Base-by-base conservation (phyloP, 1,140 invertebrate genomes). In the Micrasema minimum region DNA sequence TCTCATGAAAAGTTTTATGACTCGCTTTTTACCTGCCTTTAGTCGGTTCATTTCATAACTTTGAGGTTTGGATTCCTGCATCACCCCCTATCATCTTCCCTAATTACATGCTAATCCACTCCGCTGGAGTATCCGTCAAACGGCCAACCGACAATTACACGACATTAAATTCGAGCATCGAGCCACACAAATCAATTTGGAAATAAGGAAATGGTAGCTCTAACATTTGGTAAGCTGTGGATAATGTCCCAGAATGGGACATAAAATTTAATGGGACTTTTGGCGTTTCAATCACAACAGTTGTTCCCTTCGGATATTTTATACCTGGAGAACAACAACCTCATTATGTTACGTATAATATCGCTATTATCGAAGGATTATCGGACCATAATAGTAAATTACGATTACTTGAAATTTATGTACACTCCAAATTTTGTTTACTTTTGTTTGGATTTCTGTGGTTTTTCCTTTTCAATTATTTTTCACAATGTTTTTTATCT, bases 141-240 rank as follows among this genome's bases (percentile, higher is more conserved):
- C 35, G 50, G 50, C 23, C 45, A 67, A 68, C 46, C 66, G 31
- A 22, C 71, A 72, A 72, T 72, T 72, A 72, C 50, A 68, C 26
- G 57, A 53, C 71, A 64, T 72, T 61, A 72, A 72, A 72, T 59
- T 41, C 5, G 31, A 68, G 41, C 61, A 72, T 72, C 66, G 55
- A 68, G 71, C 71, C 53, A 31, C 71, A 72, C 59, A 68, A 68
- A 66, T 66, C 71, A 68, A 72, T 72, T 72, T 72, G 46, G 31
- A 59, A 66, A 50, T 31, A 38, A 38, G 43, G 43, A 72, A 72
- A 72, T 68, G 41, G 65, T 41, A 65, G 46, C 66, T 57, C 26
- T 71, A 31, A 45, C 65, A 41, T 67, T 43, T 46, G 16, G 18
- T 55, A 66, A 66, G 16, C 48, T 41, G 65, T 41, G 35, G 65